phyloP scores from a whole-genome alignment of 2,113 vertebrate species.

The Dissostichus mawsoni region DNA sequence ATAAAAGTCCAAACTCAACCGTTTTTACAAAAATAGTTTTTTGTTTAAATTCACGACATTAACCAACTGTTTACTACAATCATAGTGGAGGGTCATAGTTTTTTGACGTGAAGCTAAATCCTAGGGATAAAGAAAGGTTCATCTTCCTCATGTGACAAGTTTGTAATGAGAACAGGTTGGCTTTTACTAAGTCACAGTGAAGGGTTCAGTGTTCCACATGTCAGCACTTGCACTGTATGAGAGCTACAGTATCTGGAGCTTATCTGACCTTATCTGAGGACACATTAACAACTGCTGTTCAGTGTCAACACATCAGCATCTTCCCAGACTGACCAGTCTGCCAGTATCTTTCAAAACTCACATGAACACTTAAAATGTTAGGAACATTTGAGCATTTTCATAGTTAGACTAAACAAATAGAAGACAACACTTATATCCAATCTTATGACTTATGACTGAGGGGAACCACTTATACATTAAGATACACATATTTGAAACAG shows the following conservation, averaged over 20 bases:
- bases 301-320: not conserved
- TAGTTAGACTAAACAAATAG: not conserved
- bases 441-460: not conserved
- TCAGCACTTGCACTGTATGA: not conserved
- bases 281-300: not conserved
- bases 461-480: not conserved
- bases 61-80: too few species aligned
- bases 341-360: not conserved
- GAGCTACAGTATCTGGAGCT: not conserved
- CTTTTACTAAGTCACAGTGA: not conserved
- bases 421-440: not conserved
- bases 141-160: too few species aligned
- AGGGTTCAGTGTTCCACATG: not conserved
- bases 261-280: constrained; percentile 1
- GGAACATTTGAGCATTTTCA: not conserved
- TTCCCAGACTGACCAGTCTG: not conserved
- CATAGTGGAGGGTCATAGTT: too few species aligned
- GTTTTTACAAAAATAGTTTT: too few species aligned
- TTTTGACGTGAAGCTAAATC: too few species aligned
- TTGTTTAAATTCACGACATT: too few species aligned
- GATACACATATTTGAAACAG: not conserved
- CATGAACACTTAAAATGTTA: not conserved
- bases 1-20: too few species aligned
- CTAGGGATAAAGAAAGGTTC: too few species aligned
- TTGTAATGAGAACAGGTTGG: too few species aligned